Evolutionary conservation across 2,113 vertebrate genomes (phyloP), one percentile per base, ranked within the genome.

Genomic region (Seriola dumerili): DNA sequence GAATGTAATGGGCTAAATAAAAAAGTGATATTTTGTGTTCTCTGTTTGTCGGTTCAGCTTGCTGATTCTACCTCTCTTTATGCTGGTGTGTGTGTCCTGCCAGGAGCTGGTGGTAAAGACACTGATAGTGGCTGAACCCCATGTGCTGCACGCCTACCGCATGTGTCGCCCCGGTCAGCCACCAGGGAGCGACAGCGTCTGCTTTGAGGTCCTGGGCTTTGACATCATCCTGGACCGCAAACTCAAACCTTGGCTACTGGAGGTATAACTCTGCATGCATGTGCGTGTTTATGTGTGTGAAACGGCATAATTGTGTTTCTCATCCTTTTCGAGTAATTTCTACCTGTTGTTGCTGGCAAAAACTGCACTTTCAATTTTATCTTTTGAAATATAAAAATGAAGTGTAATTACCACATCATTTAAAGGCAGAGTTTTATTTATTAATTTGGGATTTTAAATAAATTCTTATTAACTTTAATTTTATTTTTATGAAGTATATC

Each of bases 51-150:
- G 32, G 57, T 16, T 36, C 32, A 52, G 25, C n/a, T 55, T 57
- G 8, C 2, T 84, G 38, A 82, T 69, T 84, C 11, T 73, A 13
- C 57, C 3, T 81, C 16, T 81, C 13, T 82, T 11, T 80, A n/a
- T 82, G 36, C 84, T 19, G 86, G 59, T 84, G 29, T 54, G 38
- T 87, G 23, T 68, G n/a, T 87, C 50, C 59, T 70, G 23, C 4
- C 87, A 99, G 98, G 98, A 99, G 73, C 93, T 99, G 92, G 97
- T 99, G 83, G 98, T 99, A 68, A 99, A 99, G 94, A 99, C 98
- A 3, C 91, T 99, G 81, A 98, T 99, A 42, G 98, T 99, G 70
- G 97, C 98, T 16, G 98, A 99, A 76, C 97, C 98, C 0, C 98
- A 99, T 0, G 97, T 99, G 67, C 96, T 99, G 46, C 98, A 99